Percentiles rank a stretch among this genome's conserved stretches.
Conservation (phyloP, 2,888 invertebrate genomes). For the Holacanthella duospinosa region DNA sequence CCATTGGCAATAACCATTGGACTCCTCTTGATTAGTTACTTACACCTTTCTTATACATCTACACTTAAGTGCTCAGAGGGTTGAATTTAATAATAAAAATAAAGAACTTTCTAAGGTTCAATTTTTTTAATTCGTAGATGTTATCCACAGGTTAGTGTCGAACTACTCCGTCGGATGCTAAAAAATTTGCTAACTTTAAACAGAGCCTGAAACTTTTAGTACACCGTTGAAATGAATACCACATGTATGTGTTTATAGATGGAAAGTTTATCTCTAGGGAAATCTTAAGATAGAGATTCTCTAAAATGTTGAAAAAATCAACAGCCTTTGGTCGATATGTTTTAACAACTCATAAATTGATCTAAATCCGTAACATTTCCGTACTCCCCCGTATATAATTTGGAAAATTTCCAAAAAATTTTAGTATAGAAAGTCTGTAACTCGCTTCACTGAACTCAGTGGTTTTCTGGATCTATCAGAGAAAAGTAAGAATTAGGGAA, state of each 20-base stretch:
- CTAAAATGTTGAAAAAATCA: background rate
- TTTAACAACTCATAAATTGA: background rate
- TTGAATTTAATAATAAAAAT: background rate
- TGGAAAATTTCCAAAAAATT: background rate
- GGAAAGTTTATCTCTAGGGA: too few relatives aligned
- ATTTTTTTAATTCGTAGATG: background rate
- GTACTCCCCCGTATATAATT: background rate
- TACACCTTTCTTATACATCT: conserved; percentile 1
- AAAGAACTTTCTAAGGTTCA: background rate
- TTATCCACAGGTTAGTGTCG: background rate
- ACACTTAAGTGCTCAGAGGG: too few relatives aligned
- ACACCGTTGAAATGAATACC: too few relatives aligned
- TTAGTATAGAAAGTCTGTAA: background rate
- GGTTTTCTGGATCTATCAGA: too few relatives aligned
- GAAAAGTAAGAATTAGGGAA: too few relatives aligned
- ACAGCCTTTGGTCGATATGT: background rate
- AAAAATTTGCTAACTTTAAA: too few relatives aligned
- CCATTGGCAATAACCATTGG: background rate
- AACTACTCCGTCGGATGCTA: too few relatives aligned
- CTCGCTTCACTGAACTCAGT: too few relatives aligned
- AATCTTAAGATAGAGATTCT: background rate
- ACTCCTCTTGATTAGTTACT: background rate
- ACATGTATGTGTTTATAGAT: too few relatives aligned
- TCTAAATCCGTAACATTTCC: background rate
- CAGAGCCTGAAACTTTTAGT: too few relatives aligned